Evolutionary conservation across 2,888 invertebrate genomes (phyloP).

Genomic region (Gastrophysa polygoni): DNA sequence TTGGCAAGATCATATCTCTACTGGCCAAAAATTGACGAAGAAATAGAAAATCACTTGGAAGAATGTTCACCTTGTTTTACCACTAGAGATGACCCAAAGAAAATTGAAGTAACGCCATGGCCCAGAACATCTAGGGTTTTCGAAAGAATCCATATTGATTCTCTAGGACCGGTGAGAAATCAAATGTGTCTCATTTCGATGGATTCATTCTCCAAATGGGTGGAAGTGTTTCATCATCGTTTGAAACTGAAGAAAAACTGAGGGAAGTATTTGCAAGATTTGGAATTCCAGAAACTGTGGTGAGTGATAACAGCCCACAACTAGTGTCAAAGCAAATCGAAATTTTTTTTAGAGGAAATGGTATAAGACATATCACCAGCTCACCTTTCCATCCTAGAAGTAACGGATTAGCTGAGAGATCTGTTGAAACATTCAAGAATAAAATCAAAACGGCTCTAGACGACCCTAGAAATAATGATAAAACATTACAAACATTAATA

Average conservation of each 20-base stretch:
- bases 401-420: conserved; percentile 27
- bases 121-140: not conserved
- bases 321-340: conserved; percentile 11
- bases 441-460: conserved; percentile 19
- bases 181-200: conserved; percentile 16
- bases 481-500: conserved; percentile 8
- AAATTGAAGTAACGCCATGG: not conserved
- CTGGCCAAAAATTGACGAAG: conserved; percentile 32
- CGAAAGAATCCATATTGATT: conserved; percentile 14
- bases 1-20: conserved; percentile 28
- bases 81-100: not conserved
- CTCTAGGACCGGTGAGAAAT: conserved; percentile 1
- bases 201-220: conserved; percentile 21
- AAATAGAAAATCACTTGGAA: conserved; percentile 23
- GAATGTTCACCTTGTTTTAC: conserved; percentile 23
- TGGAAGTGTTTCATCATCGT: conserved; percentile 13
- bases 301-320: conserved; percentile 21
- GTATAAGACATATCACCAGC: conserved; percentile 16
- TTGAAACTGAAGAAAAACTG: conserved; percentile 19
- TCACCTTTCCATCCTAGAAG: conserved; percentile 15
- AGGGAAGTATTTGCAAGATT: conserved; percentile 18
- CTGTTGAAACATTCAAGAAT: conserved; percentile 18
- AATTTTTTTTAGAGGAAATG: conserved; percentile 23
- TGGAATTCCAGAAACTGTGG: conserved; percentile 15
- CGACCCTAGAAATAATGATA: conserved; percentile 12